A percentile compares a stretch with the other conserved stretches of the same genome.
Conservation (phyloP, 1,140 invertebrate genomes). For the Ostrea denselamellosa region DNA sequence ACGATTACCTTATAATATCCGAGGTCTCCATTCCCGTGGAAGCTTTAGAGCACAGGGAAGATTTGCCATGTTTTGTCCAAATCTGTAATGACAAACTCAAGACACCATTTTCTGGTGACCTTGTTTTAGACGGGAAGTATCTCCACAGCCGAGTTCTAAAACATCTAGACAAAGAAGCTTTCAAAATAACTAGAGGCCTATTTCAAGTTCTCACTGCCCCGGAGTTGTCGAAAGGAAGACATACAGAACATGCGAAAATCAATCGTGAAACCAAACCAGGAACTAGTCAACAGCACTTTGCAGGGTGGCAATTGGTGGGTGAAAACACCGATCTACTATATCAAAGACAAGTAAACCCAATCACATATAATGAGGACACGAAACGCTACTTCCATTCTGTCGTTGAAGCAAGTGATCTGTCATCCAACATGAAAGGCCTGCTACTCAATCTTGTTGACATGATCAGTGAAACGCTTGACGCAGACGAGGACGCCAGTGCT, state of each 20-base stretch:
- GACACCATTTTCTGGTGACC: conserved; percentile 3
- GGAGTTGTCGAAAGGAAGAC: neutral
- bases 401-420: neutral
- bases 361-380: neutral
- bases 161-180: conserved; percentile 23
- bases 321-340: neutral
- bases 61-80: conserved; percentile 49
- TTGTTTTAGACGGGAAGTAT: conserved; percentile 42
- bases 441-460: neutral
- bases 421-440: neutral
- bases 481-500: too few relatives aligned
- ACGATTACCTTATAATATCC: conserved; percentile 44
- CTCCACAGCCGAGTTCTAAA: conserved; percentile 42
- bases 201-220: neutral
- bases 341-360: conserved; percentile 2
- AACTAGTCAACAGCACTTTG: conserved; percentile 12
- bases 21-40: conserved; percentile 29
- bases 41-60: conserved; percentile 31
- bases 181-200: conserved; percentile 6
- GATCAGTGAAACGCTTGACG: neutral
- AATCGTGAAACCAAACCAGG: conserved; percentile 41
- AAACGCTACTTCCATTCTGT: neutral
- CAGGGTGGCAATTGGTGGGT: neutral
- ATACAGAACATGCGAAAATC: conserved; percentile 31
- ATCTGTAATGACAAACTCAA: neutral